Base-by-base conservation (phyloP, 30 jellyfish, hydroid and myxozoan genomes). In the Pseudorhiza aurosa region DNA sequence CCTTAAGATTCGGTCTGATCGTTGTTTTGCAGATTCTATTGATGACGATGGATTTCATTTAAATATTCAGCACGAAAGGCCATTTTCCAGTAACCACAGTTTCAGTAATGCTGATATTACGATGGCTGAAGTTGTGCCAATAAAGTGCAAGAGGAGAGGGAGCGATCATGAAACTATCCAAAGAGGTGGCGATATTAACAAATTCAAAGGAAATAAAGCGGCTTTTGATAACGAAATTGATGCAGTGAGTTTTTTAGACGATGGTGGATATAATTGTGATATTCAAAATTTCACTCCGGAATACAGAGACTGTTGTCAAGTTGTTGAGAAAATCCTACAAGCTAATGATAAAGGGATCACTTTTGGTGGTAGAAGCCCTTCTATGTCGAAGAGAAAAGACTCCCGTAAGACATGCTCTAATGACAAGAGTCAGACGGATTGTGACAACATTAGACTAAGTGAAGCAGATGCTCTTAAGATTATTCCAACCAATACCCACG, bases 221-320 rank as follows among this genome's bases (percentile, higher is more conserved):
- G n/a, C n/a, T n/a, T n/a, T n/a, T n/a, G 58, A 30, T 57, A 37
- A 57, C 36, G 76, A 18, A 0, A 8, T 4, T 49, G 49, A 33
- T 50, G 24, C 26, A 22, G 65, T 32, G 43, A 58, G 65, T 62
- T 78, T 25, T 56, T 22, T 60, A 28, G 93, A 81, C 19, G 93
- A 81, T 40, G 80, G 93, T 10, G 93, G 93, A 18, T 81, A 47
- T 37, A 81, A 81, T 67, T 51, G 93, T 58, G 93, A 81, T 68
- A 43, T 81, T 8, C 62, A 47, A 47, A 47, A 17, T 17, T 6
- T 8, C 22, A 47, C 21, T 47, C n/a, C n/a, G n/a, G n/a, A n/a
- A n/a, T n/a, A n/a, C n/a, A n/a, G n/a, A n/a, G n/a, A n/a, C n/a
- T n/a, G n/a, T n/a, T n/a, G n/a, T n/a, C n/a, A n/a, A n/a, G n/a